These are phyloP conservation scores for Phoxinus dragarum DNA, from an alignment of 2,797 vertebrate genomes.

Conservation along the genomic window DNA sequence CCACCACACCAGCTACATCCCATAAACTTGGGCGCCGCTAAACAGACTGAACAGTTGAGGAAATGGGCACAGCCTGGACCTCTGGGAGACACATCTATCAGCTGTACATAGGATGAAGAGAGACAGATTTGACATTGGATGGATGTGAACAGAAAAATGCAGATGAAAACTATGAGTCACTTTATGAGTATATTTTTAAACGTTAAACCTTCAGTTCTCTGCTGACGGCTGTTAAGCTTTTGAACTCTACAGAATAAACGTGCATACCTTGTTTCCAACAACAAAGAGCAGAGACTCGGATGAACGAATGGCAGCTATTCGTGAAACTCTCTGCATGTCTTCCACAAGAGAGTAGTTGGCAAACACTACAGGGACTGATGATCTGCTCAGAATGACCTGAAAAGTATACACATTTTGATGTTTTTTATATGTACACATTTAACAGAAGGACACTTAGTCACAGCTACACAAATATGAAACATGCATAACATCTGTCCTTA, in stretches of 20 bases:
- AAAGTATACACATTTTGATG: not conserved
- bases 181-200: not conserved
- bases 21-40: conserved; percentile 87
- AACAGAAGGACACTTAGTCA: not conserved
- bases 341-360: conserved; percentile 90
- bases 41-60: conserved; percentile 84
- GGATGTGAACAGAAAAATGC: not conserved
- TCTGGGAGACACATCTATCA: conserved; percentile 83
- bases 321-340: conserved; percentile 71
- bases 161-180: conserved; percentile 5
- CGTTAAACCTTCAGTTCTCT: not conserved
- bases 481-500: conserved; percentile 3
- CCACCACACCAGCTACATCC: conserved; percentile 90
- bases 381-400: conserved; percentile 85
- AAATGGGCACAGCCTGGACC: conserved; percentile 95
- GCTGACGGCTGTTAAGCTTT: not conserved
- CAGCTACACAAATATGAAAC: not conserved
- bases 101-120: conserved; percentile 69
- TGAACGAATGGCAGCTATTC: conserved; percentile 74
- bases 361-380: conserved; percentile 79
- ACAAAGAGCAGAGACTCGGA: conserved; percentile 82
- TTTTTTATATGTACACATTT: not conserved
- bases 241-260: not conserved
- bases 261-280: conserved; percentile 86
- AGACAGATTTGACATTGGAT: not conserved